Base-by-base conservation (phyloP, 1,140 invertebrate species). In the Drosophila bipectinata region DNA sequence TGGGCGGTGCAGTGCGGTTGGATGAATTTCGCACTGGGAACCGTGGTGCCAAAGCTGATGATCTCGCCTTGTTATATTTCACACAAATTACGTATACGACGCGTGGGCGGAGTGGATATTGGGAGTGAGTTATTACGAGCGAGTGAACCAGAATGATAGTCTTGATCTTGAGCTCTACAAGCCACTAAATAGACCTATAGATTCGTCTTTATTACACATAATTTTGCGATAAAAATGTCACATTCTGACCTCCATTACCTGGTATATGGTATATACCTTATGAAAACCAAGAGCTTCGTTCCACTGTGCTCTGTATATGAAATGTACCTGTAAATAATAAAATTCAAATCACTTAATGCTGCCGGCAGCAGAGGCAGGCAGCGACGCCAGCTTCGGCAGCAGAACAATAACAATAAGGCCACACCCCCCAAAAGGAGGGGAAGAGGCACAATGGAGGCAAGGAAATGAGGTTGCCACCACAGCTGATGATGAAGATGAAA, bases 281-380 rank as follows among this genome's bases (percentile, higher is more conserved):
- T 21, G 21, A 21, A 21, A 21, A 21, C 4, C 3, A n/a, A 1
- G 3, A 10, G 12, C 1, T n/a, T 48, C 34, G 37, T 9, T 4
- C 61, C 72, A 75, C 71, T 51, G 72, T 74, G 32, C 26, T 53
- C 59, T 71, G 61, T 71, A 61, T 55, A 61, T 67, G 67, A 52
- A 73, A 77, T 79, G 79, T 81, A 87, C 83, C 83, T 87, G 83
- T 79, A 80, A 87, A 88, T 83, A 87, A 87, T 87, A 88, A 87
- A 87, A 88, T 87, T 87, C 83, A 87, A 87, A 87, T 87, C 82
- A 87, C 82, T 87, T 87, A 88, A 82, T 88, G 75, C 83, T 73
- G 69, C 52, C 56, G 44, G 44, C 69, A 59, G 24, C 10, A 32
- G 32, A 32, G 49, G 47, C 18, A 55, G 39, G 39, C 49, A 82